Evolutionary conservation across 2,113 vertebrate species (phyloP), one percentile per base, ranked within the genome.

Genomic region (Vidua macroura): DNA sequence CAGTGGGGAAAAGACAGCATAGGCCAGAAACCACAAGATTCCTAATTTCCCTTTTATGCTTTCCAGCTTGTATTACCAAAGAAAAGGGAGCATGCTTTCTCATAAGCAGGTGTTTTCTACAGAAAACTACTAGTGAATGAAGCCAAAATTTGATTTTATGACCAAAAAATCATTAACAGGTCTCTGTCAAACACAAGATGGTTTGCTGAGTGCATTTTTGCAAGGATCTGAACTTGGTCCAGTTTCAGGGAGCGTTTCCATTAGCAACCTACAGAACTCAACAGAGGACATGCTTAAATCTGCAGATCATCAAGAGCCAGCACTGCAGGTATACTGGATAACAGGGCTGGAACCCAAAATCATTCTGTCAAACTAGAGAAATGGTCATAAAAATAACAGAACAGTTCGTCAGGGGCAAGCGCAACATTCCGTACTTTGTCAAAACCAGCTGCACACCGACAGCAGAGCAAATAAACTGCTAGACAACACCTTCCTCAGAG

Each of bases 361-460:
- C 41, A 41, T 53, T 80, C 67, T 60, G 44, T 58, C 49, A 35
- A 55, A 51, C 31, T n/a, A 86, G 37, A 48, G 33, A 83, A 76
- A 1, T 15, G 37, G 48, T 48, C 88, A 86, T 46, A 69, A 91
- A 92, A 82, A 73, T 28, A 88, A 70, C 28, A 66, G 53, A 94
- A 77, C 0, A 8, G 43, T 56, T 74, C 20, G 15, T 56, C 46
- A 73, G 11, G 16, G 17, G 28, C 66, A 81, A 91, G 17, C 7
- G 5, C 25, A 67, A 46, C 15, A 43, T 68, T 66, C 11, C 0
- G 0, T 23, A 31, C 33, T 70, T 56, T 2, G 7, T 80, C 4
- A 56, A 41, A 89, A n/a, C 14, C 19, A 88, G 35, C 43, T 37
- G 24, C 41, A 35, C 9, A 31, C 52, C 1, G 2, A 67, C 17